Evolutionary conservation across 2,888 invertebrate genomes (phyloP), one percentile per base, ranked within the genome.

Genomic region (Digitonthophagus gazella): DNA sequence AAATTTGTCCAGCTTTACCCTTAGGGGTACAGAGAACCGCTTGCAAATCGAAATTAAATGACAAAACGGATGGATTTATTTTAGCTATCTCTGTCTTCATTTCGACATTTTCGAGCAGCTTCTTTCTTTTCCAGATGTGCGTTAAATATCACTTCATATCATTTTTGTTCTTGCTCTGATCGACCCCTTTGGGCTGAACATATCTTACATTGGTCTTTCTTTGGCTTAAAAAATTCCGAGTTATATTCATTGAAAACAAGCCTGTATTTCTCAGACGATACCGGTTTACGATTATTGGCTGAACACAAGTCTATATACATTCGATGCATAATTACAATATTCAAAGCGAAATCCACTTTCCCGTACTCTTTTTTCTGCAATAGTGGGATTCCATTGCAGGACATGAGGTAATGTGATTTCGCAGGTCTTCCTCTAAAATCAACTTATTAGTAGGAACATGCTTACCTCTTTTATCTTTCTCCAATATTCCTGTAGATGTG

Each of bases 11-110:
- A 63, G 74, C 71, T 55, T 70, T 57, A 28, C 74, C 75, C 74
- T 78, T 77, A 19, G 76, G 78, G 14, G 75, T 75, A 20, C 54
- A 68, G 15, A 76, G 71, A 4, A 78, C 76, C 55, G 77, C 77
- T 72, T 79, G 71, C 3, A 78, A 70, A 74, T 78, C 77, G 72
- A 77, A 78, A 72, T 78, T 76, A 67, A 76, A 78, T 22, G 75
- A 57, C 15, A 78, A 68, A 57, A 74, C 65, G 22, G 68, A 11
- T 5, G 65, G 14, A 65, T 44, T 8, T 1, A 6, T 8, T 44
- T 22, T 6, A n/a, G 64, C 64, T 15, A 63, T 63, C 63, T 72
- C 77, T 78, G 63, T 78, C 78, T 64, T 74, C 74, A 70, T 78
- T 72, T 71, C 77, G 69, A 63, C 66, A 67, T 68, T 69, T 16